phyloP scores from a whole-genome alignment of 2,113 vertebrate genomes.

The Orthochromis malagaraziensis region DNA sequence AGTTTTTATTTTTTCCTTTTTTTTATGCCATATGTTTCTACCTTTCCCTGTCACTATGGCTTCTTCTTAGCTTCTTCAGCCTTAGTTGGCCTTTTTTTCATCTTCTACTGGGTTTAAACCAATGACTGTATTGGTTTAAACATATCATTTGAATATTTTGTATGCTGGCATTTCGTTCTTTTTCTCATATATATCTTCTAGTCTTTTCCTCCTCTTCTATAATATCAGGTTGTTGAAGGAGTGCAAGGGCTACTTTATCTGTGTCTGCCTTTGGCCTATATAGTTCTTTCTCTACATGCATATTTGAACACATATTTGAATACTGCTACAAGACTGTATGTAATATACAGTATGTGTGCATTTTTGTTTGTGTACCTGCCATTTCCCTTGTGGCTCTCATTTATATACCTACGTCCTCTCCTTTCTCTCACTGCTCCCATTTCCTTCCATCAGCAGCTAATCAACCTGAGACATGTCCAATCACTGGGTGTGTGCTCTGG shows the following conservation, averaged over 20 bases:
- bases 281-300: background rate
- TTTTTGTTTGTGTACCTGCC: background rate
- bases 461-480: constrained; percentile 54
- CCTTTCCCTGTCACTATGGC: background rate
- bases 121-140: background rate
- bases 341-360: background rate
- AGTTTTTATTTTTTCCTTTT: background rate
- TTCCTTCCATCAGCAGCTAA: constrained; percentile 48
- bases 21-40: background rate
- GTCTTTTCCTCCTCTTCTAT: background rate
- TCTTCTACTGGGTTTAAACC: background rate
- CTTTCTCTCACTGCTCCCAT: background rate
- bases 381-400: background rate
- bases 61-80: background rate
- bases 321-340: background rate
- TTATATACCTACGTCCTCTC: background rate
- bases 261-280: background rate
- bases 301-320: background rate
- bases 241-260: background rate
- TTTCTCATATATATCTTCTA: background rate
- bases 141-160: background rate
- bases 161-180: background rate
- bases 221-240: background rate
- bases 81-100: background rate
- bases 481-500: constrained; percentile 42